A percentile compares a stretch with the other conserved stretches of the same genome.
Conservation (phyloP, 2,797 vertebrate species). For the Discoglossus pictus region DNA sequence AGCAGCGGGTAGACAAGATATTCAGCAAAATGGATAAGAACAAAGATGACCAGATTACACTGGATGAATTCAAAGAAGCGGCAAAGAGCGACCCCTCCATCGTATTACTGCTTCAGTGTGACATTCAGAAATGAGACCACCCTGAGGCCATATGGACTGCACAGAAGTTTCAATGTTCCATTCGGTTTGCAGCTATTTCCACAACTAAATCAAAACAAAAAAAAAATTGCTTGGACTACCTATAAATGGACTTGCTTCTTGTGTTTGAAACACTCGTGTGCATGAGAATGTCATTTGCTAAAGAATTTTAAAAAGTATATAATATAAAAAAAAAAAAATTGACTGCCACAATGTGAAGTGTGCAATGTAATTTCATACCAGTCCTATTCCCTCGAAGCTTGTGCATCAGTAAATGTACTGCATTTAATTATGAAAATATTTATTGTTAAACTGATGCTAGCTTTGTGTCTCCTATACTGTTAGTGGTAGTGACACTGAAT, state of each 20-base stretch:
- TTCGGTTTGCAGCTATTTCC: constrained; percentile 98
- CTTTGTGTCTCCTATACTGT: constrained; percentile 83
- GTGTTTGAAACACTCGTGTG: constrained; percentile 99
- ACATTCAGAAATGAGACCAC: constrained; percentile 95
- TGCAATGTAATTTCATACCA: constrained; percentile 89
- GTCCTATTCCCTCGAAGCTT: constrained; percentile 81
- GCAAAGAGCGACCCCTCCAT: constrained; percentile 98
- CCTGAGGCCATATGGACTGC: constrained; percentile 81
- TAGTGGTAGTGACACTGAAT: constrained; percentile 83
- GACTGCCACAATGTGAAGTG: constrained; percentile 94
- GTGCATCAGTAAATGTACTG: constrained; percentile 85
- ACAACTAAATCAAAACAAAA: constrained; percentile 75
- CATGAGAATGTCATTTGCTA: constrained; percentile 99
- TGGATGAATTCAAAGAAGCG: constrained; percentile 99
- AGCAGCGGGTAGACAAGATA: constrained; percentile 98
- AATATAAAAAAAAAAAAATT: constrained; percentile 78
- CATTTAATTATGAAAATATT: constrained; percentile 83
- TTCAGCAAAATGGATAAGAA: constrained; percentile 99
- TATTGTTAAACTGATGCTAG: constrained; percentile 90
- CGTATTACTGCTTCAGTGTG: constrained; percentile 98
- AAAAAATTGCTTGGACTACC: constrained; percentile 93
- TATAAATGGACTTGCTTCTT: constrained; percentile 99
- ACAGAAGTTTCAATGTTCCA: constrained; percentile 92
- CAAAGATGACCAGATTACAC: constrained; percentile 97
- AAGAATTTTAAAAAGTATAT: constrained; percentile 85